Percentiles rank a stretch among this genome's conserved stretches.
Conservation (phyloP, 37 sponge, comb jelly and placozoan species). For the Lycopodina hypogea region DNA sequence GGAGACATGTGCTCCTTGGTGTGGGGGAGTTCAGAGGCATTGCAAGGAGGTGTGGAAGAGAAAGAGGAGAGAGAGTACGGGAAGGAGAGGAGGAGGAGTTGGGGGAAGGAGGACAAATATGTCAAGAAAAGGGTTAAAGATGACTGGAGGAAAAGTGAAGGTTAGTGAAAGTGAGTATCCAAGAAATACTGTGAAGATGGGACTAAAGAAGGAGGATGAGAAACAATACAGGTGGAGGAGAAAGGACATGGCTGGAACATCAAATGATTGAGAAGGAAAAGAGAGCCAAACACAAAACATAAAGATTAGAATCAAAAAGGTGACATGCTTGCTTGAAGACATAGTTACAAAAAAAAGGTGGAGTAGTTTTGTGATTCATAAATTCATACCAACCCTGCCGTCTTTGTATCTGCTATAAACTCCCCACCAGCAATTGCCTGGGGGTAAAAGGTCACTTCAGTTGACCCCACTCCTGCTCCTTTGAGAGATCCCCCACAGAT, state of each 20-base stretch:
- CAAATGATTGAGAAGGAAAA: not conserved
- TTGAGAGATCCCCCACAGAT: conserved; percentile 64
- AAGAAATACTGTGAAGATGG: not conserved
- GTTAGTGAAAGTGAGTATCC: not conserved
- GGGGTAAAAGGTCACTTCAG: conserved; percentile 67
- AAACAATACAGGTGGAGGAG: not conserved
- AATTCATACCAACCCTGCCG: conserved; percentile 74
- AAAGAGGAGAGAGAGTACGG: not conserved
- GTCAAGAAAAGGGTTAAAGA: not conserved
- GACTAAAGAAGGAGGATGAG: not conserved
- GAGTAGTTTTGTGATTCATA: too few relatives aligned
- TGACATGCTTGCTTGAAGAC: too few relatives aligned
- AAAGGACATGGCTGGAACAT: not conserved
- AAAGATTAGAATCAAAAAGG: too few relatives aligned
- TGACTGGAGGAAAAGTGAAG: not conserved
- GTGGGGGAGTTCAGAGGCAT: not conserved
- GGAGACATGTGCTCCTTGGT: conserved; percentile 70
- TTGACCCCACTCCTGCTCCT: conserved; percentile 56
- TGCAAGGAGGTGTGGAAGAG: not conserved
- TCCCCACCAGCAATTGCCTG: conserved; percentile 42
- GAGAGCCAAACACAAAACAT: not conserved
- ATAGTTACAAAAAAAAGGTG: too few relatives aligned
- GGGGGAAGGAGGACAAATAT: not conserved
- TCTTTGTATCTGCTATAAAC: conserved; percentile 69
- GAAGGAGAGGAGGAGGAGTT: not conserved